Base-by-base conservation (phyloP, 1,140 invertebrate genomes). In the Meloidogyne chitwoodi region DNA sequence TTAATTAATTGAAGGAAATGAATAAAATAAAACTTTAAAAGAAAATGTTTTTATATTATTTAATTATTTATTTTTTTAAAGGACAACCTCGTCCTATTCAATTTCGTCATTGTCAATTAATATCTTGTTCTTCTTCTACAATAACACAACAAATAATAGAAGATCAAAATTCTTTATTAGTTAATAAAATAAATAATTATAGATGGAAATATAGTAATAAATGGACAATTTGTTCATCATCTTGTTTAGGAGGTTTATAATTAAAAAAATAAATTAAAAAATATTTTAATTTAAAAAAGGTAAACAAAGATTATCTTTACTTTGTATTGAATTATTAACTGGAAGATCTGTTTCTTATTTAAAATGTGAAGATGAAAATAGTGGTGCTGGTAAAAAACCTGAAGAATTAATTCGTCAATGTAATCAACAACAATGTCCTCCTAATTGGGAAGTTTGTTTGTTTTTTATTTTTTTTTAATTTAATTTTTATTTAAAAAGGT, bases 331-430 rank as follows among this genome's bases (percentile, higher is more conserved):
- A 74, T 93, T 94, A 81, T 92, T 93, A 81, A 93, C 93, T 71
- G 91, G 92, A 5, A 92, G 93, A 83, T 91, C 93, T 1, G 93
- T 94, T 0, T 92, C 92, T 6, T 93, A 92, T 6, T 92, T 92
- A 83, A 90, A 94, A 77, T 95, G 94, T 82, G 90, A 93, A 56
- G 6, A 56, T 8, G 71, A 63, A 12, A 68, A n/a, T n/a, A 31
- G n/a, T 19, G 24, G 27, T 24, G 90, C 92, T 0, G 91, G 74
- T 75, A 68, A 91, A 0, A 93, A 93, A 85, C 94, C 94, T 0
- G 93, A 95, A 87, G 92, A 92, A 14, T 89, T 93, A 63, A 93
- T 93, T n/a, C 90, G 93, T 77, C 93, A 93, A 0, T 97, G 94
- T 88, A 96, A 96, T 85, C 93, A 95, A 83, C 91, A 93, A 76